These are phyloP conservation scores for Marcusenius ussheri DNA, from an alignment of 2,113 vertebrate genomes.

Conservation along the genomic window DNA sequence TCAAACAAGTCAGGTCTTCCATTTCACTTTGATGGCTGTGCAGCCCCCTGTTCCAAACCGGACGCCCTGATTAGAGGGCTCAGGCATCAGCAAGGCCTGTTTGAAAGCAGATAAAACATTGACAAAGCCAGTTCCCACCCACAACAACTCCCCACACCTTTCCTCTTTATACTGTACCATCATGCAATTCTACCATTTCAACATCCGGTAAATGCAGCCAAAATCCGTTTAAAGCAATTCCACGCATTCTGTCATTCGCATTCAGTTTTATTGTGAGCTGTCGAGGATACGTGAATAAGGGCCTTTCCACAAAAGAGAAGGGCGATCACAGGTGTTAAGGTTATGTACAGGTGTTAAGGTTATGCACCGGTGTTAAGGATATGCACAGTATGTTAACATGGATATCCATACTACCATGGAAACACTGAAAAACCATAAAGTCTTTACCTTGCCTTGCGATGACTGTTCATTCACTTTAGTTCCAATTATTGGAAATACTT, in stretches of 20 bases:
- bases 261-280: background rate
- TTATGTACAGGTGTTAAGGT: background rate
- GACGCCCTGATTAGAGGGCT: slow-evolving; percentile 31
- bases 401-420: background rate
- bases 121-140: background rate
- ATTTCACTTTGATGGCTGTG: slow-evolving; percentile 26
- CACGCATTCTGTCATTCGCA: background rate
- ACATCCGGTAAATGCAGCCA: background rate
- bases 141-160: background rate
- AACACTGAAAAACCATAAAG: background rate
- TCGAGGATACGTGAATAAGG: background rate
- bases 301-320: background rate
- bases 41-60: slow-evolving; percentile 22
- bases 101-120: slow-evolving; percentile 33
- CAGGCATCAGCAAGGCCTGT: slow-evolving; percentile 28
- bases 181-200: background rate
- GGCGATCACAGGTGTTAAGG: background rate
- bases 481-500: background rate
- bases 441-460: background rate
- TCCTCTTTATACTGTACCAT: background rate
- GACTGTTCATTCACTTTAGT: background rate
- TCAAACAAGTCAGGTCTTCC: slow-evolving; percentile 28
- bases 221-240: background rate
- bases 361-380: background rate
- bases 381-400: background rate